Conservation (phyloP, 2,113 vertebrate species). For the Tetraodon nigroviridis region DNA sequence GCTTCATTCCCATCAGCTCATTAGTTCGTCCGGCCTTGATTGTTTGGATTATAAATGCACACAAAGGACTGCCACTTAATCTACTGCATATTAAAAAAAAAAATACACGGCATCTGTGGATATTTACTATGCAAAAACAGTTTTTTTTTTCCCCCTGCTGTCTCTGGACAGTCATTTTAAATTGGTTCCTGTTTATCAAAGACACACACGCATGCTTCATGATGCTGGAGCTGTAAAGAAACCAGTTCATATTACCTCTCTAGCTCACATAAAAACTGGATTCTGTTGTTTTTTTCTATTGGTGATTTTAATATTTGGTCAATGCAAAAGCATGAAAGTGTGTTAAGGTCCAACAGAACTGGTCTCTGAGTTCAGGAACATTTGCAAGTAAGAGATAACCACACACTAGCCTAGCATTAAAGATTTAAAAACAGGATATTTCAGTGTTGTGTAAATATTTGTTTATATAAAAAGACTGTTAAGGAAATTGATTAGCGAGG, state of each 20-base stretch:
- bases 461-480: too few relatives aligned
- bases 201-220: background rate
- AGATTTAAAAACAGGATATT: too few relatives aligned
- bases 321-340: too few relatives aligned
- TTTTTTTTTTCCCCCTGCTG: background rate
- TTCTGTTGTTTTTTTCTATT: background rate
- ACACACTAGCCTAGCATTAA: too few relatives aligned
- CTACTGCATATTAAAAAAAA: background rate
- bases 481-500: too few relatives aligned
- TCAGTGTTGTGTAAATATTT: too few relatives aligned
- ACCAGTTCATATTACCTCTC: background rate
- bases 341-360: background rate
- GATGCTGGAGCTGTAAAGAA: background rate
- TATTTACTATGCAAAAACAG: background rate
- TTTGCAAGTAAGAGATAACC: too few relatives aligned
- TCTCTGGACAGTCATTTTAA: conserved; percentile 5
- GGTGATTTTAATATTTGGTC: background rate
- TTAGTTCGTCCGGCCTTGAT: conserved; percentile 16
- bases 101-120: background rate
- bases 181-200: background rate
- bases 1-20: conserved; percentile 14
- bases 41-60: conserved; percentile 20
- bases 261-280: background rate
- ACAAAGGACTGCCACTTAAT: conserved; percentile 9
- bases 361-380: conserved; percentile 8